A percentile compares a stretch with the other conserved stretches of the same genome.
These are phyloP conservation scores for Poecilus cupreus DNA, from an alignment of 2,888 invertebrate species.

Conservation along the genomic window DNA sequence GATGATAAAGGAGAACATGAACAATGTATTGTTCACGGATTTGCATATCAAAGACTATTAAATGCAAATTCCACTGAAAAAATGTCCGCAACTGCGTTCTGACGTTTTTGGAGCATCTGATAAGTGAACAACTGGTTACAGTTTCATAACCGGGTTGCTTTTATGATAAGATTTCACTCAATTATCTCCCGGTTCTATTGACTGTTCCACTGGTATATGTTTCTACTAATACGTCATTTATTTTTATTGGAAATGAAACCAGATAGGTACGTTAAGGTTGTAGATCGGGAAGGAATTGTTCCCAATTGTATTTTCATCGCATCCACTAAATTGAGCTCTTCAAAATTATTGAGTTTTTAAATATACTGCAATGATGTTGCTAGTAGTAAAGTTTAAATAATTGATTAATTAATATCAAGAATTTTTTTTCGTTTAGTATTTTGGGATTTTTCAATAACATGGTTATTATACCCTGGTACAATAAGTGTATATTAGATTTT, in stretches of 20 bases:
- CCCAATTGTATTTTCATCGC: not conserved
- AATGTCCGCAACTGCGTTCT: slow-evolving; percentile 39
- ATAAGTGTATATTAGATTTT: too few relatives aligned
- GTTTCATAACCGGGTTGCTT: slow-evolving; percentile 28
- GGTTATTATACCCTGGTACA: too few relatives aligned
- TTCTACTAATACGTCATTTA: not conserved
- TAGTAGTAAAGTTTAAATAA: too few relatives aligned
- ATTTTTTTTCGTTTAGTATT: too few relatives aligned
- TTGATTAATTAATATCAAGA: too few relatives aligned
- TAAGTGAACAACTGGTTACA: slow-evolving; percentile 39
- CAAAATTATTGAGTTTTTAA: too few relatives aligned
- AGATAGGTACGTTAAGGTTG: not conserved
- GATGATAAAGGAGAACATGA: slow-evolving; percentile 49
- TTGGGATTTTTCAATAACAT: too few relatives aligned
- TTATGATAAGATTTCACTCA: slow-evolving; percentile 17
- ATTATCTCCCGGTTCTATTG: slow-evolving; percentile 11
- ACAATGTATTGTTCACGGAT: slow-evolving; percentile 44
- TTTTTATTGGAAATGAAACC: not conserved
- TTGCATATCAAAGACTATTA: slow-evolving; percentile 51
- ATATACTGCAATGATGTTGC: too few relatives aligned
- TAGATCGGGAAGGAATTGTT: not conserved
- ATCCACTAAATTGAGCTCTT: too few relatives aligned
- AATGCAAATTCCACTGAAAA: slow-evolving; percentile 49
- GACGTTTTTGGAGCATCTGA: slow-evolving; percentile 46
- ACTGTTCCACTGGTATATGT: not conserved